Base-by-base conservation (phyloP, 2,797 vertebrate species). In the Poeciliopsis presidionis region DNA sequence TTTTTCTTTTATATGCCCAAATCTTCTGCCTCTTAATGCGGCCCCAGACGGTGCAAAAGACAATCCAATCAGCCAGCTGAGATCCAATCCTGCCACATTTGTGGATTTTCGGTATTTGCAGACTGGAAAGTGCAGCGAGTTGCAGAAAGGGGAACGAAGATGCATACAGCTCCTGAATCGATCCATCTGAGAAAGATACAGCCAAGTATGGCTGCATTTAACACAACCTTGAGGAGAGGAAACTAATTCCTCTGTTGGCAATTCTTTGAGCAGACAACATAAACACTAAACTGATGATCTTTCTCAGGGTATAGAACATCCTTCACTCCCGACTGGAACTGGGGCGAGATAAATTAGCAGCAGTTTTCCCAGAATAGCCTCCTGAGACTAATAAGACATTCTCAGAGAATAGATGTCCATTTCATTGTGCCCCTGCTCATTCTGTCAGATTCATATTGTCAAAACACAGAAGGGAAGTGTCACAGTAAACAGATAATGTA, bases 1-100 rank as follows among this genome's bases (percentile, higher is more conserved):
- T 92, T 95, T 97, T 97, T 83, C 92, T 95, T 97, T 97, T 96
- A 96, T 94, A 95, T 36, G 69, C 87, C 88, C 84, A 57, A 83
- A 89, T 79, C 84, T 78, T 84, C 72, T 41, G 82, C 67, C 18
- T 77, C 88, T 89, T 92, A 92, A 92, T 90, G 91, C 87, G 79
- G 90, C 78, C 82, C 73, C 86, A 90, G 87, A 90, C 85, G 36
- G 86, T 88, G 84, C 85, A 82, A 78, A 87, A 90, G 86, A 92
- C 91, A 90, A 91, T 93, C 85, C 90, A 93, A 93, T 92, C 90
- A 92, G 85, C 84, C 84, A 22, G 86, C 86, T 20, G 81, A 87
- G 91, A 93, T 89, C 86, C 87, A 83, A 82, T 84, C 81, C 89
- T 85, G 90, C 81, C 84, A 89, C 88, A 76, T 92, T 90, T 82